Evolutionary conservation across 1,140 invertebrate genomes (phyloP).

Genomic region (Nebria ingens): DNA sequence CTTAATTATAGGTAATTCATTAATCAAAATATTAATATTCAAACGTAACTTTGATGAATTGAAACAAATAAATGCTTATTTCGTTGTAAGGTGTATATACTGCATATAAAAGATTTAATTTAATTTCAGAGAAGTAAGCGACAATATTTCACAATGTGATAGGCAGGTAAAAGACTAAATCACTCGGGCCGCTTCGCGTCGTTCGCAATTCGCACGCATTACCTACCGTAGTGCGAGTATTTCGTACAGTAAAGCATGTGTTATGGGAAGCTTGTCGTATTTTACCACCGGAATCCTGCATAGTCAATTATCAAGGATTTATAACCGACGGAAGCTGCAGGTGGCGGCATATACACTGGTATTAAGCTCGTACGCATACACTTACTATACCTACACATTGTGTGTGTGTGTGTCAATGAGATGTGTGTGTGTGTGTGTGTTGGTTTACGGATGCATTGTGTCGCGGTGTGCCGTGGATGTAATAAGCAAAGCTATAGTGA

Average conservation of each 20-base stretch:
- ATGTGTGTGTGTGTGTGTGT: neutral
- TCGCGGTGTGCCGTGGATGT: neutral
- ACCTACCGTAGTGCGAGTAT: no score
- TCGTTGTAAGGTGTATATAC: no score
- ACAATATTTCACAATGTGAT: no score
- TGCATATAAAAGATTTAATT: no score
- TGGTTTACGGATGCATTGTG: neutral
- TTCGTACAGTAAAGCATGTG: conserved; percentile 7
- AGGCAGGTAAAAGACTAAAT: neutral
- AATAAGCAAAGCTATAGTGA: neutral
- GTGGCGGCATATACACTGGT: neutral
- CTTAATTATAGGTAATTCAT: no score
- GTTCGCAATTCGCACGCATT: no score
- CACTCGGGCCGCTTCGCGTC: neutral
- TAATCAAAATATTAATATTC: no score
- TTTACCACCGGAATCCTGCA: conserved; percentile 12
- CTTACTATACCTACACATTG: neutral
- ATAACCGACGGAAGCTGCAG: conserved; percentile 13
- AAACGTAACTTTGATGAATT: no score
- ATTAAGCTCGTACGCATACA: neutral
- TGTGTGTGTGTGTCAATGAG: neutral
- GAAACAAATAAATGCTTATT: no score
- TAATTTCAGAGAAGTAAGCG: no score
- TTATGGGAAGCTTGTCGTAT: conserved; percentile 4
- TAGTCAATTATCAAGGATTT: conserved; percentile 30